These are phyloP conservation scores for Aurelia aurita complex sp. Pacific DNA, from an alignment of 30 jellyfish, hydroid and myxozoan species.

Conservation along the genomic window DNA sequence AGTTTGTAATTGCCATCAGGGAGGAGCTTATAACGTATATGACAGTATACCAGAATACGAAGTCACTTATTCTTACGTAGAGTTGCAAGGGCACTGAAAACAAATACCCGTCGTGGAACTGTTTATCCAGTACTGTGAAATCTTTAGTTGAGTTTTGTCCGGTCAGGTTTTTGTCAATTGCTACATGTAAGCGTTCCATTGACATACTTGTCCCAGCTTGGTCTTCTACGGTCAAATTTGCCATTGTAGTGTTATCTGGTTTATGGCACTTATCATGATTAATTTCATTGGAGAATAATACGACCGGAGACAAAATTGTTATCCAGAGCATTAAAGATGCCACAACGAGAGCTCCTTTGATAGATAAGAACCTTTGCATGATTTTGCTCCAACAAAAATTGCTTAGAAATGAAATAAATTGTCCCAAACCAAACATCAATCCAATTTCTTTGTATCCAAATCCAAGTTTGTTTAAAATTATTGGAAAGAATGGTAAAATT, in stretches of 20 bases:
- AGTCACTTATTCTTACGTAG: slow-evolving; percentile 1
- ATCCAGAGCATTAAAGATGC: slow-evolving; percentile 2
- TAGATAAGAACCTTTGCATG: too few relatives aligned
- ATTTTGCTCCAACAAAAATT: too few relatives aligned
- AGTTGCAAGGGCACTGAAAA: too few relatives aligned
- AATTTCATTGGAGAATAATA: neutral
- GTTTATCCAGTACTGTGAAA: too few relatives aligned
- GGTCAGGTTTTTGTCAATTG: too few relatives aligned
- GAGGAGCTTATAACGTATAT: slow-evolving; percentile 3
- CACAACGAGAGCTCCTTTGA: neutral
- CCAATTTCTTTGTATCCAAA: neutral
- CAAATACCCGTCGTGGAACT: too few relatives aligned
- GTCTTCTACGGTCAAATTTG: too few relatives aligned
- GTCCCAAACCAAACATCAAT: neutral
- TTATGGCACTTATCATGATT: too few relatives aligned
- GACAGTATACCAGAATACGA: neutral
- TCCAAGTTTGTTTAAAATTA: neutral
- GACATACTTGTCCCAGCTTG: too few relatives aligned
- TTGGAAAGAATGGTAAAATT: slow-evolving; percentile 6
- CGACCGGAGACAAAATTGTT: slow-evolving; percentile 4
- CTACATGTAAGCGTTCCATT: too few relatives aligned
- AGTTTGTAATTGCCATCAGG: neutral
- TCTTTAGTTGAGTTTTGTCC: too few relatives aligned
- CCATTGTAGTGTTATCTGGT: too few relatives aligned
- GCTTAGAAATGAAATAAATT: neutral